Evolutionary conservation across 1,140 invertebrate genomes (phyloP).

Genomic region (Euura lappo): DNA sequence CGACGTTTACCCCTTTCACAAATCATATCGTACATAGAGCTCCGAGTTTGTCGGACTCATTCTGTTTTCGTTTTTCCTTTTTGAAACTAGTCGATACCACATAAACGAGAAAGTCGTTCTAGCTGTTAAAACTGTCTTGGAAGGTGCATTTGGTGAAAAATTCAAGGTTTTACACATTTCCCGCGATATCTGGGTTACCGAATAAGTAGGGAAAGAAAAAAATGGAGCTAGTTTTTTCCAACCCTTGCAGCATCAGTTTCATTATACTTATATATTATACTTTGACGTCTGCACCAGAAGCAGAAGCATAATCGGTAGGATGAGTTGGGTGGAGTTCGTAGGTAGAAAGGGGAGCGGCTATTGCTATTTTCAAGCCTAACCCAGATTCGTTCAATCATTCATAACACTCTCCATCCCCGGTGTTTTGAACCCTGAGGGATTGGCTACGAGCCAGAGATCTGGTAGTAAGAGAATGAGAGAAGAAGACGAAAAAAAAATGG

Average conservation of each 20-base stretch:
- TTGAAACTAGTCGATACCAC: too few species aligned
- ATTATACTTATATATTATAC: neutral
- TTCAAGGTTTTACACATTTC: too few species aligned
- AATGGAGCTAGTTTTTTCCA: neutral
- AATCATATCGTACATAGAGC: too few species aligned
- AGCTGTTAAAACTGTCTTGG: too few species aligned
- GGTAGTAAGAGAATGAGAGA: too few species aligned
- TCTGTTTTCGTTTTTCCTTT: too few species aligned
- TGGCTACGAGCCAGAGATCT: neutral
- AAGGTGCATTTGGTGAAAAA: too few species aligned
- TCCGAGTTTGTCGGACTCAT: too few species aligned
- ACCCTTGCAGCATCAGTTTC: neutral
- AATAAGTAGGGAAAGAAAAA: too few species aligned
- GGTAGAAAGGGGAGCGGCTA: neutral
- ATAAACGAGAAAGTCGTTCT: too few species aligned
- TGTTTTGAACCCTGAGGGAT: conserved; percentile 3
- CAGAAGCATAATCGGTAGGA: neutral
- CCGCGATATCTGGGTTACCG: neutral
- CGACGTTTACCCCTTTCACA: too few species aligned
- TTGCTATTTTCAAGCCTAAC: conserved; percentile 3
- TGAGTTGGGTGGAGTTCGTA: neutral
- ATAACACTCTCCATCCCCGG: neutral
- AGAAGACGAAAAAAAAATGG: neutral
- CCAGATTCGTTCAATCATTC: conserved; percentile 7
- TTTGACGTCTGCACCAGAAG: neutral